These are phyloP conservation scores for Tenebrosternarchus preto DNA, from an alignment of 2,113 vertebrate species.

Conservation along the genomic window DNA sequence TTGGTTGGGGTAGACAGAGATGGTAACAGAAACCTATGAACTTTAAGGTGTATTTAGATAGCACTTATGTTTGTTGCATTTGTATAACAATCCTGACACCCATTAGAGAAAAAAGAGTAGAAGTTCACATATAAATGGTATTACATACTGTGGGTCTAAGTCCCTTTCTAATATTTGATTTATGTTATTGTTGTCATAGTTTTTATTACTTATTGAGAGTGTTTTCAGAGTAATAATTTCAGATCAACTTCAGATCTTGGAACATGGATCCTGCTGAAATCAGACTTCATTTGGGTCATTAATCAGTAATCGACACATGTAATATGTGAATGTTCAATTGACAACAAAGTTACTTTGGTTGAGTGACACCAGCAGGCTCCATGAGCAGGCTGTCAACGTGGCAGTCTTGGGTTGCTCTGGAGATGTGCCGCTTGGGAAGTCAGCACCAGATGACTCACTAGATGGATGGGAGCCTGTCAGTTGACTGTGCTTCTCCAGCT, in stretches of 20 bases:
- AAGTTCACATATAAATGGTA: no score
- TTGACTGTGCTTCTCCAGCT: constrained; percentile 17
- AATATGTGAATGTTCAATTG: not conserved
- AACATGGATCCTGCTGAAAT: not conserved
- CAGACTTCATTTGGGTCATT: not conserved
- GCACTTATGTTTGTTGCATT: no score
- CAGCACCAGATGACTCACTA: constrained; percentile 36
- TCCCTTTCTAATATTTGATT: no score
- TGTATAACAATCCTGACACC: no score
- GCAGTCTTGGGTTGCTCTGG: constrained; percentile 13
- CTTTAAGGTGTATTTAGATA: no score
- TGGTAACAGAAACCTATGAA: no score
- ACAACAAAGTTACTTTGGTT: not conserved
- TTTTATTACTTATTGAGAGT: no score
- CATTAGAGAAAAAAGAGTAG: no score
- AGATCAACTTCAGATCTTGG: not conserved
- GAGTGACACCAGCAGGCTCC: constrained; percentile 23
- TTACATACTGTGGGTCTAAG: no score
- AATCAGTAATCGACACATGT: constrained; percentile 26
- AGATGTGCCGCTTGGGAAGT: constrained; percentile 8
- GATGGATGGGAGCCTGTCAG: constrained; percentile 26
- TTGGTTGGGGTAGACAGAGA: no score
- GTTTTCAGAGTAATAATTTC: no score
- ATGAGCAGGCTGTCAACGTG: constrained; percentile 40
- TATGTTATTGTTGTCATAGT: no score